Conservation (phyloP, 2,797 vertebrate genomes). For the Dallia pectoralis region DNA sequence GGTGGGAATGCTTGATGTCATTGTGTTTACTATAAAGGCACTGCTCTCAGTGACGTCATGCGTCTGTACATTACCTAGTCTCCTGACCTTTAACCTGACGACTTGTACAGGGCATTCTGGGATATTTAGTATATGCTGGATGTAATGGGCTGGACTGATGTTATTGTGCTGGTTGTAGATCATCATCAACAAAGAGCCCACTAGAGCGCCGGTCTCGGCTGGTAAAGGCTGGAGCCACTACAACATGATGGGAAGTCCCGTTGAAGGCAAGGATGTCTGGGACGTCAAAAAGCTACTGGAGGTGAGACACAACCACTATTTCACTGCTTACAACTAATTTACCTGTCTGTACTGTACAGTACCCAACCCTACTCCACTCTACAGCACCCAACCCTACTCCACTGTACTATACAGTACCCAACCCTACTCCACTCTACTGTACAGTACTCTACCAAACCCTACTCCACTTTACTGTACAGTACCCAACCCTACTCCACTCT, state of each 20-base stretch:
- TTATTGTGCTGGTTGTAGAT: slow-evolving; percentile 73
- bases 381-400: too few species aligned
- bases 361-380: too few species aligned
- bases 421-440: too few species aligned
- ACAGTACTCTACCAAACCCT: too few species aligned
- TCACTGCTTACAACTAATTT: too few species aligned
- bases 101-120: neutral
- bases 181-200: slow-evolving; percentile 89
- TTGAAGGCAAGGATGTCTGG: slow-evolving; percentile 84
- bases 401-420: too few species aligned
- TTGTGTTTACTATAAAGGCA: slow-evolving; percentile 43
- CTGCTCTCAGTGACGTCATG: slow-evolving; percentile 50
- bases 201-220: slow-evolving; percentile 47
- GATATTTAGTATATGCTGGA: neutral
- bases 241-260: slow-evolving; percentile 87
- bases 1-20: slow-evolving; percentile 57
- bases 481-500: too few species aligned
- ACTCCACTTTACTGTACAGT: too few species aligned
- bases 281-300: slow-evolving; percentile 94
- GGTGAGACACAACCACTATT: slow-evolving; percentile 70
- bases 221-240: slow-evolving; percentile 75
- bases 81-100: too few species aligned
- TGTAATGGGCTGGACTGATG: slow-evolving; percentile 31
- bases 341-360: neutral
- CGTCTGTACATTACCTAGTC: too few species aligned